Percentiles rank a stretch among this genome's conserved stretches.
These are phyloP conservation scores for Dysmachus trigonus DNA, from an alignment of 2,888 invertebrate species.

Conservation along the genomic window DNA sequence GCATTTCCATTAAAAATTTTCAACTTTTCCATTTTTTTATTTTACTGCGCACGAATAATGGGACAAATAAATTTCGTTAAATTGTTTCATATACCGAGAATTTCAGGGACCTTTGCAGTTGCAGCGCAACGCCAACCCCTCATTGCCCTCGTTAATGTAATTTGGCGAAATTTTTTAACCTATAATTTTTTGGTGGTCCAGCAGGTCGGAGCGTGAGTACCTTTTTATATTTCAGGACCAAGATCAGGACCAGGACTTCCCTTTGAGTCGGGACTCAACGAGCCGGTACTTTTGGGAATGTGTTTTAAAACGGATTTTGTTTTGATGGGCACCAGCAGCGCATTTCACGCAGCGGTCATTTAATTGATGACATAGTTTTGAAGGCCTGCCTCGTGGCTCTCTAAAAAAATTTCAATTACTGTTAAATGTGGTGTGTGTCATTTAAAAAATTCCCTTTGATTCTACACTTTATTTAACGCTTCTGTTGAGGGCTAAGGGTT, in stretches of 20 bases:
- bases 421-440: not conserved
- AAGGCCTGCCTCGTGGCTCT: not conserved
- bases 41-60: constrained; percentile 29
- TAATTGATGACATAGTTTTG: not conserved
- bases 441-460: not conserved
- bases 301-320: not conserved
- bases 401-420: not conserved
- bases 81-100: constrained; percentile 20
- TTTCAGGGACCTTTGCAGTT: constrained; percentile 12
- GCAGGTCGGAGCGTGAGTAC: not conserved
- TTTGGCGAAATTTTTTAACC: not conserved
- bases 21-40: not conserved
- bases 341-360: not conserved
- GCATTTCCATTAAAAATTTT: constrained; percentile 45
- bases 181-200: not conserved
- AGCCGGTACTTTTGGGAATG: not conserved
- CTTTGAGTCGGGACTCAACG: not conserved
- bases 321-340: not conserved
- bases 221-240: not conserved
- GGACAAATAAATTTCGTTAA: constrained; percentile 45
- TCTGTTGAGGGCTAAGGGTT: not conserved
- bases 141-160: not conserved
- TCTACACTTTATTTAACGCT: not conserved
- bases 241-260: not conserved
- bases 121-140: too few species aligned